Conservation (phyloP, 2,797 vertebrate species). For the Gymnocypris eckloni region DNA sequence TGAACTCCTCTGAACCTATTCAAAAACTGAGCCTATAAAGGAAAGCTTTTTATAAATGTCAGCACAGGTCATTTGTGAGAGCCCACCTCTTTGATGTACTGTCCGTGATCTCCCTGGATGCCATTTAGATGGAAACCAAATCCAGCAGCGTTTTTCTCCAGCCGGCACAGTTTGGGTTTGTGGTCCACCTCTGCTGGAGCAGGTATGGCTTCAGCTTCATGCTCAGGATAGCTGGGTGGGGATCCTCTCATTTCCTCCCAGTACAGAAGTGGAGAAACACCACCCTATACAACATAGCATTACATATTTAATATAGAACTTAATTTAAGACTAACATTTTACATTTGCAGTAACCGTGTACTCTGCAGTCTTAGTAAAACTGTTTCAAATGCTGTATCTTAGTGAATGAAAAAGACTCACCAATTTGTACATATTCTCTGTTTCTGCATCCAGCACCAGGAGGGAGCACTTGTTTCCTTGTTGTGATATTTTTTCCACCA, state of each 20-base stretch:
- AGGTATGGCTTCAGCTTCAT: conserved; percentile 57
- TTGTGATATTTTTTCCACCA: conserved; percentile 83
- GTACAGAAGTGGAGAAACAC: conserved; percentile 84
- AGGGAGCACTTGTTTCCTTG: conserved; percentile 79
- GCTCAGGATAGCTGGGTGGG: conserved; percentile 37
- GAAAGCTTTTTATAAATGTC: conserved; percentile 9
- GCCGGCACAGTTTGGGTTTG: conserved; percentile 86
- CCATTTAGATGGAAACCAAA: conserved; percentile 92
- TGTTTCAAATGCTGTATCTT: background rate
- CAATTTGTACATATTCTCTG: conserved; percentile 84
- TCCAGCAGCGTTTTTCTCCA: conserved; percentile 81
- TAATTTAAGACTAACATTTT: background rate
- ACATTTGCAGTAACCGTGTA: background rate
- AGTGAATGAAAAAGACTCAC: conserved; percentile 70
- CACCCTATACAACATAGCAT: conserved; percentile 75
- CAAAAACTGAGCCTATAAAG: conserved; percentile 1
- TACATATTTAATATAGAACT: background rate
- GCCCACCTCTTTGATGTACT: conserved; percentile 86
- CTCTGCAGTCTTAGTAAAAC: background rate
- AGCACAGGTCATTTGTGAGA: background rate
- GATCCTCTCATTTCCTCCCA: conserved; percentile 75
- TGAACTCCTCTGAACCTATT: background rate
- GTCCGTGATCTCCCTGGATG: conserved; percentile 80
- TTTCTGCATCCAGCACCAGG: conserved; percentile 86
- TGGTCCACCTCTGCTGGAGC: conserved; percentile 52